Evolutionary conservation across 2,113 vertebrate genomes (phyloP), one percentile per base, ranked within the genome.

Genomic region (Aphelocoma coerulescens): DNA sequence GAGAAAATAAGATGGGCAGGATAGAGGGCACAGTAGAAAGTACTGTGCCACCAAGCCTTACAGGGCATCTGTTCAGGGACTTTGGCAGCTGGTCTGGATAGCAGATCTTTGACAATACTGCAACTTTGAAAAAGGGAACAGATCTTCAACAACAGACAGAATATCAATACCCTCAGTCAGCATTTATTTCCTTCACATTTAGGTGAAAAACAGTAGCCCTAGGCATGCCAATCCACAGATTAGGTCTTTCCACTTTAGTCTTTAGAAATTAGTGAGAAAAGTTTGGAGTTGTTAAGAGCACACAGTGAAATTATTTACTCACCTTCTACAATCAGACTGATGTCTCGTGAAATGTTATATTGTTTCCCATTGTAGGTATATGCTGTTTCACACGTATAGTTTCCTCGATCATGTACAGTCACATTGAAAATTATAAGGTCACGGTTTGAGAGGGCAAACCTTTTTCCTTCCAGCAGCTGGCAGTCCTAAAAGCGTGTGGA

Each of bases 361-460:
- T 32, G 80, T 35, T 97, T 88, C 9, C 98, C 99, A n/a, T 88
- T 96, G 24, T 98, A 91, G 5, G 28, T 78, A 44, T 98, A 98
- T 4, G 63, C 97, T 61, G 98, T 88, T 27, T 78, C 97, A 22
- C 99, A 99, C 0, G 98, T 99, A 41, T 99, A 99, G 37, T 63
- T 74, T 48, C 97, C 97, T 32, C 22, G 26, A 80, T 99, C 96
- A 1, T 93, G 27, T 16, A 43, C 14, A 10, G 89, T 37, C 52
- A 98, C 98, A 3, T 81, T 46, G 1, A 7, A 66, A 51, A 99
- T 90, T 0, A 93, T 63, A 55, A 99, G 98, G 16, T 82, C 73
- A 6, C 69, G 71, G 4, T 14, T 67, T 14, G 49, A 66, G 62
- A 92, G 87, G 19, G 3, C 17, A 61, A 98, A 98, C 18, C 69